Percentiles rank a stretch among this genome's conserved stretches.
These are phyloP conservation scores for Nannobrachium achirus DNA, from an alignment of 2,113 vertebrate genomes.

Conservation along the genomic window DNA sequence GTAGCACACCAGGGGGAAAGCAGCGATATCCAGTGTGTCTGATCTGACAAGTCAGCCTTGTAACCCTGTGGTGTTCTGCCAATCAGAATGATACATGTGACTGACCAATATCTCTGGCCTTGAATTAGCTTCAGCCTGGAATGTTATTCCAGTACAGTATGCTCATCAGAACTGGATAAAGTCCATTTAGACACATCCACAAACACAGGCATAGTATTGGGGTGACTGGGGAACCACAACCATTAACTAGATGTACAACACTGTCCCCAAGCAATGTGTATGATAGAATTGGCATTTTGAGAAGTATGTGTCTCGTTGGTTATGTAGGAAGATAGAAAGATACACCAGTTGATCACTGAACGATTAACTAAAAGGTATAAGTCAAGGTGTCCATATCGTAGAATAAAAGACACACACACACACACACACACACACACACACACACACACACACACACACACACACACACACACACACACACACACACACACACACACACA, in stretches of 20 bases:
- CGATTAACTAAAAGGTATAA: too few relatives aligned
- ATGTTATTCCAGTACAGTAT: slow-evolving; percentile 19
- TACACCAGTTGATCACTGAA: neutral
- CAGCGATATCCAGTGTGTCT: neutral
- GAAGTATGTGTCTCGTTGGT: neutral
- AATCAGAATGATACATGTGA: slow-evolving; percentile 24
- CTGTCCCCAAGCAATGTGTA: neutral
- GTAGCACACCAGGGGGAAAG: too few relatives aligned
- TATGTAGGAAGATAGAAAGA: neutral
- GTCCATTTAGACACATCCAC: neutral
- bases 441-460: too few relatives aligned
- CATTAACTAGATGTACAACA: neutral
- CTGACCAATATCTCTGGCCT: slow-evolving; percentile 24
- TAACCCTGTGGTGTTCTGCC: slow-evolving; percentile 1
- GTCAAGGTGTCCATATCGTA: too few relatives aligned
- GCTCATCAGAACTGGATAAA: neutral
- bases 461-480: too few relatives aligned
- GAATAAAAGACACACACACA: too few relatives aligned
- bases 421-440: too few relatives aligned
- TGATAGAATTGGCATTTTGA: too few relatives aligned
- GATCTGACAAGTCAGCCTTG: slow-evolving; percentile 1
- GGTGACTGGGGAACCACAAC: too few relatives aligned
- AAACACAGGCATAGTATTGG: neutral
- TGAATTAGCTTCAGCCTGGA: slow-evolving; percentile 16
- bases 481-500: too few relatives aligned